Evolutionary conservation across 2,888 invertebrate species (phyloP).

Genomic region (Eristalinus sepulchralis): DNA sequence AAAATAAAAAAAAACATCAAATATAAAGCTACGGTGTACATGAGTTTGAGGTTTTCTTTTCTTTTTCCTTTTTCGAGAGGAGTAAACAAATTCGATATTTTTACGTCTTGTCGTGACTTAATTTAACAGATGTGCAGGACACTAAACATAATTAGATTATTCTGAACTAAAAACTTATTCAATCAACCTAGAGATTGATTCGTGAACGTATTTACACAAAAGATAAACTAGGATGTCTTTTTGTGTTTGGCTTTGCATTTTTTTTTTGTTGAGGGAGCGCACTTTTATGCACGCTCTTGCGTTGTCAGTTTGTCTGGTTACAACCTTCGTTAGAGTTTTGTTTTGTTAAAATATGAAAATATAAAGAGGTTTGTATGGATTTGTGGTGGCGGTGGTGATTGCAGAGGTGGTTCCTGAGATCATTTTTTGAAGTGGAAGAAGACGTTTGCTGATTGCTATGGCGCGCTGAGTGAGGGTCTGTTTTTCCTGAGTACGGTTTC

Average conservation of each 20-base stretch:
- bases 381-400: slow-evolving; percentile 15
- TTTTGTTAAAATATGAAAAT: not conserved
- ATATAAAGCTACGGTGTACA: slow-evolving; percentile 47
- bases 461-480: not conserved
- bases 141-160: slow-evolving; percentile 54
- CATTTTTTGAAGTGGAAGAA: slow-evolving; percentile 19
- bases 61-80: slow-evolving; percentile 38
- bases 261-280: not conserved
- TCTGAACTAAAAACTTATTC: not conserved
- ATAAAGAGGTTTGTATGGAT: not conserved
- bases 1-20: slow-evolving; percentile 11
- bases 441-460: slow-evolving; percentile 5
- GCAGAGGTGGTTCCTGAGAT: slow-evolving; percentile 59
- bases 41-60: slow-evolving; percentile 49
- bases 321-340: slow-evolving; percentile 64
- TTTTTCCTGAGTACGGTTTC: slow-evolving; percentile 21
- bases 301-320: slow-evolving; percentile 21
- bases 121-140: slow-evolving; percentile 26
- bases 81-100: slow-evolving; percentile 58
- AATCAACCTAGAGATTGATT: not conserved
- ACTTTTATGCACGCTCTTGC: slow-evolving; percentile 9
- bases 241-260: not conserved
- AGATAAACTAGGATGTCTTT: not conserved
- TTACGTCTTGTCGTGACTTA: slow-evolving; percentile 66
- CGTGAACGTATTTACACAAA: slow-evolving; percentile 20